Conservation (phyloP, 2,888 invertebrate genomes). For the Lamellibrachia satsuma region DNA sequence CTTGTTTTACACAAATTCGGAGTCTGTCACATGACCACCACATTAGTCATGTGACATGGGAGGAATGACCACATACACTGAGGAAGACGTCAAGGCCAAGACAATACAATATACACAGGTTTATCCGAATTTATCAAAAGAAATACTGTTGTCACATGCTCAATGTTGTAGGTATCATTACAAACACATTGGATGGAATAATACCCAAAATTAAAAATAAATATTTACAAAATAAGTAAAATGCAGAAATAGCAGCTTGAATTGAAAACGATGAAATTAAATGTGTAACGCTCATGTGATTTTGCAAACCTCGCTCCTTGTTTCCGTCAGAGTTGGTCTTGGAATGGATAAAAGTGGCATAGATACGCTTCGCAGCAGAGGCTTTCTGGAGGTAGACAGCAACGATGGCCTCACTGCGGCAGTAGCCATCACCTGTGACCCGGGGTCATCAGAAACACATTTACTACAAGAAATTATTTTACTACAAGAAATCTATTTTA, state of each 20-base stretch:
- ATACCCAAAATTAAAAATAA: no score
- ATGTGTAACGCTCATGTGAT: not conserved
- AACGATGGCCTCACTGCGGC: slow-evolving; percentile 87
- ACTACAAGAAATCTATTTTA: not conserved
- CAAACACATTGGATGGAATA: not conserved
- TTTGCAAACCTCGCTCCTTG: slow-evolving; percentile 80
- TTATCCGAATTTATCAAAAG: no score
- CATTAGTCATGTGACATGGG: not conserved
- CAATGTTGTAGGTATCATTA: not conserved
- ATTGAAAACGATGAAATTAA: not conserved
- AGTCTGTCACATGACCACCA: not conserved
- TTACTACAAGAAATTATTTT: not conserved
- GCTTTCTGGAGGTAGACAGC: slow-evolving; percentile 84
- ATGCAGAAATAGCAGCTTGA: not conserved
- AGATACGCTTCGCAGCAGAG: slow-evolving; percentile 79
- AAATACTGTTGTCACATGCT: not conserved
- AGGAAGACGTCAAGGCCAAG: no score
- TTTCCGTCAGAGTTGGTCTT: slow-evolving; percentile 92
- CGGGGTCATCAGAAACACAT: not conserved
- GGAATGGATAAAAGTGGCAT: slow-evolving; percentile 86
- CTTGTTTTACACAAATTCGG: not conserved
- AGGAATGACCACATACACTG: not conserved
- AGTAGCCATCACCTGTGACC: slow-evolving; percentile 81
- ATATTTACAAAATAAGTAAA: not conserved
- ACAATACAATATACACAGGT: no score